Percentiles rank a stretch among this genome's conserved stretches.
Conservation (phyloP, 2,888 invertebrate genomes). For the Sarcophaga rosellei region DNA sequence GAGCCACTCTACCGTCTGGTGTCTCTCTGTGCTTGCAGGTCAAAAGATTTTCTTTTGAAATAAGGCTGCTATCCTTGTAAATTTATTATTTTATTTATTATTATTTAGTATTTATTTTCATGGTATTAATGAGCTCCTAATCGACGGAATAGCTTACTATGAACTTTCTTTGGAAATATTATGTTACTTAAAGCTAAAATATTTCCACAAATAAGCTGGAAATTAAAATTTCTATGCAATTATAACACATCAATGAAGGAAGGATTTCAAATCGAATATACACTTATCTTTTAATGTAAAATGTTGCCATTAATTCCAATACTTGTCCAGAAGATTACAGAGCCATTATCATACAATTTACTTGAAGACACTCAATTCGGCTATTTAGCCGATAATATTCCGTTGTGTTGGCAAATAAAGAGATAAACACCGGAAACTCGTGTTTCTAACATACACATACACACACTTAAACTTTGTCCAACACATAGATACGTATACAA, state of each 20-base stretch:
- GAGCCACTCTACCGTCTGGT: too few species aligned
- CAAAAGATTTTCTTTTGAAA: too few species aligned
- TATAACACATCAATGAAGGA: background rate
- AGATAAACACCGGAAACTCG: constrained; percentile 29
- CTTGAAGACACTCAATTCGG: background rate
- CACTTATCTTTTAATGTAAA: background rate
- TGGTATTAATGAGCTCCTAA: too few species aligned
- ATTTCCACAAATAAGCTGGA: too few species aligned
- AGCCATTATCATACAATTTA: background rate
- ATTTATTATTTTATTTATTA: too few species aligned
- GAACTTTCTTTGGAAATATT: too few species aligned
- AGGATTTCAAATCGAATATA: background rate
- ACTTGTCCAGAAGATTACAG: background rate
- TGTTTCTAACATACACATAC: background rate
- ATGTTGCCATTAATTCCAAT: background rate
- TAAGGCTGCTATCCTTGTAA: too few species aligned
- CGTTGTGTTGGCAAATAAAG: background rate
- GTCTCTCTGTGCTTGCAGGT: too few species aligned
- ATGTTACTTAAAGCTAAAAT: too few species aligned
- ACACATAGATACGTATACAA: background rate
- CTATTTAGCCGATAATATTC: background rate
- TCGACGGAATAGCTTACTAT: too few species aligned
- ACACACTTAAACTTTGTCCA: background rate
- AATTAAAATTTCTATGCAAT: background rate
- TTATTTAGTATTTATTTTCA: too few species aligned